Evolutionary conservation across 1,140 invertebrate species (phyloP).

Genomic region (Saccostrea echinata): DNA sequence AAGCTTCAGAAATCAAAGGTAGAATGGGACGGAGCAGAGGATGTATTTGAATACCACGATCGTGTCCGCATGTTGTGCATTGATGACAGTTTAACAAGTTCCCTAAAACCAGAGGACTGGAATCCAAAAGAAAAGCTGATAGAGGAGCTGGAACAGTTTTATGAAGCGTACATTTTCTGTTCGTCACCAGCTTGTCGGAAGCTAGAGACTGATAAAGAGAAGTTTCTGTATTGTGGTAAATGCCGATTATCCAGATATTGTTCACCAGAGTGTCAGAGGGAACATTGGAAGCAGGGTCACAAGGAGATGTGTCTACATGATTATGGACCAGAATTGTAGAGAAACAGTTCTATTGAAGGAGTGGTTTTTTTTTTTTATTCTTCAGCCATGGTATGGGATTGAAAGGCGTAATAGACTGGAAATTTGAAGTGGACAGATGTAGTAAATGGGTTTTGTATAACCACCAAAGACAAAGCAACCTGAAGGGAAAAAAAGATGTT

Average conservation of each 20-base stretch:
- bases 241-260: constrained; percentile 66
- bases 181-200: constrained; percentile 63
- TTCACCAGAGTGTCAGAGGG: constrained; percentile 64
- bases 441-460: no score
- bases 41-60: not conserved
- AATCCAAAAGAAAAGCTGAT: constrained; percentile 58
- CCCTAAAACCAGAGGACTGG: constrained; percentile 47
- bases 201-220: constrained; percentile 42
- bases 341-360: no score
- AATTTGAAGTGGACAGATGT: no score
- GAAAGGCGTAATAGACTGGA: no score
- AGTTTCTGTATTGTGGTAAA: constrained; percentile 66
- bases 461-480: no score
- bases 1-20: constrained; percentile 21
- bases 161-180: constrained; percentile 55
- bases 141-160: constrained; percentile 48
- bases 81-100: not conserved
- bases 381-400: no score
- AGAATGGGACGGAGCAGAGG: not conserved
- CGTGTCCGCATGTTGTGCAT: not conserved
- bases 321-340: not conserved
- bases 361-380: no score
- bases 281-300: constrained; percentile 68
- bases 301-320: constrained; percentile 58
- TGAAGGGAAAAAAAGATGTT: no score